Base-by-base conservation (phyloP, 37 sponge, comb jelly and placozoan species). In the Oscarella lobularis region DNA sequence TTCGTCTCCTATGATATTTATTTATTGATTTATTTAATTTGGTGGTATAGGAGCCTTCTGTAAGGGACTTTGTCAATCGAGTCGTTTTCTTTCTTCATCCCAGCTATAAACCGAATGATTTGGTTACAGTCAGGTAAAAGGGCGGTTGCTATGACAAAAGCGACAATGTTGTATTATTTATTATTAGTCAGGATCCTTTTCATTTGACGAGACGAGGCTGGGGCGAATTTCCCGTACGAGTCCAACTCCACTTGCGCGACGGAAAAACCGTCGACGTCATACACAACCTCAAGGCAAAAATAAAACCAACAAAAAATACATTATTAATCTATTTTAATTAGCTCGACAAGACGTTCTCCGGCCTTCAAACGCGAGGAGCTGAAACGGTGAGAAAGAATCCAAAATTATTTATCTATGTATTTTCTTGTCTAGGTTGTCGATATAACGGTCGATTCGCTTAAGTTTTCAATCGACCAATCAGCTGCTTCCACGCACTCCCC, bases 211-310 rank as follows among this genome's bases (percentile, higher is more conserved):
- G 90, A 34, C 68, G 82, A 35, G 93, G 93, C 9, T 92, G 93
- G 93, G 93, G 93, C 36, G 93, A 92, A 48, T 92, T 92, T 77
- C 93, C 90, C 35, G 75, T 92, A 2, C 78, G 93, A 33, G 83
- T 89, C 0, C 93, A 86, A 73, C 75, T 92, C 41, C 81, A 81
- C 35, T 86, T 92, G 48, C 27, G n/a, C 29, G 75, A 86, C 36
- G 32, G 39, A 9, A 92, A 86, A 41, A 75, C 84, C 1, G 77
- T 86, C 1, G 93, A 92, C 66, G 79, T 88, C 54, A 77, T 92
- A 36, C 93, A 92, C 68, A 79, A 83, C 41, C 75, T 92, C 38
- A 81, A 75, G 73, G 73, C 27, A 20, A 54, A 54, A 27, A 27
- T 54, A 54, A 27, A 54, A 54, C 27, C 27, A 54, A 27, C 27